Base-by-base conservation (phyloP, 2,888 invertebrate species). In the Tenthredo scrophulariae region DNA sequence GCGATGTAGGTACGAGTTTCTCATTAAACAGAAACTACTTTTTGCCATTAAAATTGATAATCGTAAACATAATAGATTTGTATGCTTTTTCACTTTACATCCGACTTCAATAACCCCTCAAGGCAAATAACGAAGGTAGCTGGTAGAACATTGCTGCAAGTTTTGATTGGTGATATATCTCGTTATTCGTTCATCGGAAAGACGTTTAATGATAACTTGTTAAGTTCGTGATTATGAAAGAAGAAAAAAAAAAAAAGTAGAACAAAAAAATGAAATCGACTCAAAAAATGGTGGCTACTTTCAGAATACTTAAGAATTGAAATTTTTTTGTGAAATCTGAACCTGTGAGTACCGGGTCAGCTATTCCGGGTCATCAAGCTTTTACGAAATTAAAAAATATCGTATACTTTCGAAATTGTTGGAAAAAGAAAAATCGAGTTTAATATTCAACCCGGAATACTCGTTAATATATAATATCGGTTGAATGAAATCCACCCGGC, bases 61-160 rank as follows among this genome's bases (percentile, higher is more conserved):
- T 67, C 67, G 67, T 33, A 33, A 67, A 33, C 26, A 29, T 67
- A 67, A 67, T 67, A 33, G 67, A 33, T 67, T 67, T 26, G 67
- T 67, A 4, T 33, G 29, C 67, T 67, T 67, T 67, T 67, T 67
- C 18, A 33, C 10, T 33, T 6, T 33, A 67, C 15, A 67, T 33
- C 13, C 33, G 15, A 15, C 18, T 6, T 67, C 33, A 7, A n/a
- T 67, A 13, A 62, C 4, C 33, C 67, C 33, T 18, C 6, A 9
- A 33, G 67, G 67, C 33, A 33, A 33, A 67, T 33, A 18, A 18
- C 67, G 54, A 18, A 62, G 10, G 10, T 67, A 67, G 33, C 4
- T 18, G 18, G 67, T 67, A 18, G 7, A 18, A 33, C 29, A 67
- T 67, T 6, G 33, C 67, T 67, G 33, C 18, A 67, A 67, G 67